Evolutionary conservation across 2,113 vertebrate genomes (phyloP).

Genomic region (Hymenochirus boettgeri): DNA sequence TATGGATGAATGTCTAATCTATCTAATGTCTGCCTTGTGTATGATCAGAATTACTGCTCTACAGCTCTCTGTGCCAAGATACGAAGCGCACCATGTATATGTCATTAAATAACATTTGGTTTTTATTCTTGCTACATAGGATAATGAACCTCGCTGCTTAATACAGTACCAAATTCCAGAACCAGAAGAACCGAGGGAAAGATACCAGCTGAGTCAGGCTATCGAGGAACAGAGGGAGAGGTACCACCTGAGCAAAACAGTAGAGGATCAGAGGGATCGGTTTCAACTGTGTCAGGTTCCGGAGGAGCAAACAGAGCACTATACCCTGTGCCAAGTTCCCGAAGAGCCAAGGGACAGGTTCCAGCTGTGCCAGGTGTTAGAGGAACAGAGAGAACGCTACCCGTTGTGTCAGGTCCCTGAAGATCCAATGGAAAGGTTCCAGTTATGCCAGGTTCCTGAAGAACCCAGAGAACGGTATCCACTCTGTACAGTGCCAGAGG

Average conservation of each 20-base stretch:
- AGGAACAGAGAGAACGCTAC: constrained; percentile 34
- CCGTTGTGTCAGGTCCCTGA: constrained; percentile 27
- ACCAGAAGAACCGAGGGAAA: constrained; percentile 17
- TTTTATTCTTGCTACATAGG: constrained; percentile 5
- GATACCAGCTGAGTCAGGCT: constrained; percentile 22
- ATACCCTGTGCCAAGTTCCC: constrained; percentile 18
- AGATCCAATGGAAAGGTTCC: constrained; percentile 19
- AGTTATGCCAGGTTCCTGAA: constrained; percentile 13
- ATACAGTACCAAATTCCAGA: constrained; percentile 31
- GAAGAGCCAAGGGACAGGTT: constrained; percentile 27
- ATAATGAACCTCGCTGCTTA: constrained; percentile 22
- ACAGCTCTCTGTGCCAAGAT: too few species aligned
- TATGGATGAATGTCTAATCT: too few species aligned
- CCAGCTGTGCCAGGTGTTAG: constrained; percentile 26
- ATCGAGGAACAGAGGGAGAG: background rate
- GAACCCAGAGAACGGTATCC: constrained; percentile 17
- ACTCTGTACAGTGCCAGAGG: background rate
- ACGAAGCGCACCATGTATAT: too few species aligned
- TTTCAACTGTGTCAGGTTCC: constrained; percentile 28
- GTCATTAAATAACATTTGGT: too few species aligned
- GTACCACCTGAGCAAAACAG: background rate
- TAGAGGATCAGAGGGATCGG: constrained; percentile 34
- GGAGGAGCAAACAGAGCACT: constrained; percentile 28
- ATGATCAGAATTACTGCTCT: too few species aligned
- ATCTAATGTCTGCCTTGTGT: too few species aligned